Evolutionary conservation across 2,797 vertebrate species (phyloP).

Genomic region (Alca torda): DNA sequence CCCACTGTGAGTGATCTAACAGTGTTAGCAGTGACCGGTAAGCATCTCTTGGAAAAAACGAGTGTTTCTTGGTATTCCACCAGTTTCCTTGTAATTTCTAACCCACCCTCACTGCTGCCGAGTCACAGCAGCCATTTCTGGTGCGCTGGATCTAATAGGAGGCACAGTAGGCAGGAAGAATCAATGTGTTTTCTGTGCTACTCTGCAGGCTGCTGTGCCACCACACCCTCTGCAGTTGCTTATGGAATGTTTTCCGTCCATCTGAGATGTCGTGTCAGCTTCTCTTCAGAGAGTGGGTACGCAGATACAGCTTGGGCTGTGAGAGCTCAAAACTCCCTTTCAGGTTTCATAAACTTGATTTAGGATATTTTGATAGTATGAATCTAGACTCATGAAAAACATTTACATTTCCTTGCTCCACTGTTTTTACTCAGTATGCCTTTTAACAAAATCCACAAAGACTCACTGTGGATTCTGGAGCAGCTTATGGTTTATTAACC

Average conservation of each 20-base stretch:
- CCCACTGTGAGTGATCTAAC: not conserved
- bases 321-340: constrained; percentile 48
- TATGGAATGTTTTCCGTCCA: constrained; percentile 73
- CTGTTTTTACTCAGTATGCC: constrained; percentile 47
- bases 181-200: constrained; percentile 69
- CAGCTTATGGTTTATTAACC: constrained; percentile 37
- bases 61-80: constrained; percentile 21
- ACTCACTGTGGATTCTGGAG: constrained; percentile 50
- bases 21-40: not conserved
- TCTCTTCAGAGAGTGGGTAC: constrained; percentile 11
- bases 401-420: constrained; percentile 46
- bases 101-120: constrained; percentile 1
- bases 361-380: constrained; percentile 67
- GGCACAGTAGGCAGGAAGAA: constrained; percentile 5
- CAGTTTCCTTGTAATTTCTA: constrained; percentile 12
- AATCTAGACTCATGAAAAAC: constrained; percentile 63
- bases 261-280: constrained; percentile 45
- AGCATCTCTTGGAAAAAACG: not conserved
- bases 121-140: constrained; percentile 17
- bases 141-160: not conserved
- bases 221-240: constrained; percentile 68
- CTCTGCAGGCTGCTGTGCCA: constrained; percentile 38
- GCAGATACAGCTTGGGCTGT: not conserved
- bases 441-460: constrained; percentile 57
- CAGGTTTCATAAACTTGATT: constrained; percentile 62